A percentile compares a stretch with the other conserved stretches of the same genome.
phyloP scores from a whole-genome alignment of 1,140 invertebrate genomes.

The Leguminivora glycinivorella region DNA sequence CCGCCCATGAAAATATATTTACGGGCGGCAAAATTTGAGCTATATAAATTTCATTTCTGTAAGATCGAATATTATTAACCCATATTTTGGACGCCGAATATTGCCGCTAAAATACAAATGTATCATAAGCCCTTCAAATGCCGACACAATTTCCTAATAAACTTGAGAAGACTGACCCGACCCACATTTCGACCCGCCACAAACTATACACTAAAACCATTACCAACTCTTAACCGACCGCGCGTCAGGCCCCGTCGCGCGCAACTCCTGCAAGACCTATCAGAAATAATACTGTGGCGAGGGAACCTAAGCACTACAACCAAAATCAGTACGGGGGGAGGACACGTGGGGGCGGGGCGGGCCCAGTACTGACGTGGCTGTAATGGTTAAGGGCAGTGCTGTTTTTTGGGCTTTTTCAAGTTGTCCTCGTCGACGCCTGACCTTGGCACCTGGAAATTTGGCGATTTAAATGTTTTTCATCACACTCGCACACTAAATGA shows the following conservation, averaged over 20 bases:
- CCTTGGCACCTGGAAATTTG: slow-evolving; percentile 81
- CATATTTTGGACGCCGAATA: too few relatives aligned
- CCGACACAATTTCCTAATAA: not conserved
- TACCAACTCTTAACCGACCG: not conserved
- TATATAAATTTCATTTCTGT: too few relatives aligned
- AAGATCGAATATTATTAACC: too few relatives aligned
- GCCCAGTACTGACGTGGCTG: slow-evolving; percentile 61
- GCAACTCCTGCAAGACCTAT: not conserved
- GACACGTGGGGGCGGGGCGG: slow-evolving; percentile 9
- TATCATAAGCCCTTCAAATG: too few relatives aligned
- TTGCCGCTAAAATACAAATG: too few relatives aligned
- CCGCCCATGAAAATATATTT: too few relatives aligned
- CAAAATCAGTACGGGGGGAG: slow-evolving; percentile 29
- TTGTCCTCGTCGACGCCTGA: slow-evolving; percentile 92
- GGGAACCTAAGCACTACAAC: slow-evolving; percentile 5
- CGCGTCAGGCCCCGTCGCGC: slow-evolving; percentile 1
- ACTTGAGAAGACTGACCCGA: not conserved
- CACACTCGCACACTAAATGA: too few relatives aligned
- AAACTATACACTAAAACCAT: not conserved
- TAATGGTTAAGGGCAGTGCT: slow-evolving; percentile 82
- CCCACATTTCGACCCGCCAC: slow-evolving; percentile 9
- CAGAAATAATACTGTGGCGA: slow-evolving; percentile 7
- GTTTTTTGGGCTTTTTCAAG: slow-evolving; percentile 88
- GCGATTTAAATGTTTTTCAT: not conserved
- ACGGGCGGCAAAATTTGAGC: too few relatives aligned